Evolutionary conservation across 2,888 invertebrate genomes (phyloP).

Genomic region (Coelinius sp.): DNA sequence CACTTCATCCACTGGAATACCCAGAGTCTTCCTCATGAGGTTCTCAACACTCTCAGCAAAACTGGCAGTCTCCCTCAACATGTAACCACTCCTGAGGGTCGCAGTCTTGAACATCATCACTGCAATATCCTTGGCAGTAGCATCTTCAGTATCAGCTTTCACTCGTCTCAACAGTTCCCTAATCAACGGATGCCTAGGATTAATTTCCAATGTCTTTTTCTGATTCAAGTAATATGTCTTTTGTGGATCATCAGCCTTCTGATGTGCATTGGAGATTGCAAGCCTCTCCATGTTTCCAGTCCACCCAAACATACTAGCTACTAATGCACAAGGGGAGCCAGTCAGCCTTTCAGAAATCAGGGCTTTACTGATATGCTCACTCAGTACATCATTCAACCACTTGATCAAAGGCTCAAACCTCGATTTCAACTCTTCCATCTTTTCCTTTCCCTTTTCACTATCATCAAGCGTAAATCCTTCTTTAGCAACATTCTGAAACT

Average conservation of each 20-base stretch:
- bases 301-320: constrained; percentile 98
- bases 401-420: constrained; percentile 90
- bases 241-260: constrained; percentile 93
- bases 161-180: constrained; percentile 90
- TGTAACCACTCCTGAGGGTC: constrained; percentile 93
- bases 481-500: constrained; percentile 99
- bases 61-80: constrained; percentile 86
- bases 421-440: constrained; percentile 81
- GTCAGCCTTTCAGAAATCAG: constrained; percentile 89
- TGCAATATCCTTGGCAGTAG: constrained; percentile 86
- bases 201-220: constrained; percentile 97
- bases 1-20: constrained; percentile 82
- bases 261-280: constrained; percentile 95
- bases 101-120: constrained; percentile 93
- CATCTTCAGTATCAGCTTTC: constrained; percentile 82
- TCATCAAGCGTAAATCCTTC: constrained; percentile 94
- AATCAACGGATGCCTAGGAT: constrained; percentile 96
- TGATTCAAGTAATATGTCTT: constrained; percentile 91
- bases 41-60: constrained; percentile 93
- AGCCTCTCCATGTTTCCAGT: constrained; percentile 99
- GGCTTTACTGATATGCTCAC: constrained; percentile 84
- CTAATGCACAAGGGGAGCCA: constrained; percentile 95
- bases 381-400: constrained; percentile 90
- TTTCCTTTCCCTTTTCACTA: constrained; percentile 77
- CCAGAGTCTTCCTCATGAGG: constrained; percentile 87